Percentiles rank a stretch among this genome's conserved stretches.
Evolutionary conservation across 2,797 vertebrate species (phyloP).

Genomic region (Hapalemur alaotrensis): DNA sequence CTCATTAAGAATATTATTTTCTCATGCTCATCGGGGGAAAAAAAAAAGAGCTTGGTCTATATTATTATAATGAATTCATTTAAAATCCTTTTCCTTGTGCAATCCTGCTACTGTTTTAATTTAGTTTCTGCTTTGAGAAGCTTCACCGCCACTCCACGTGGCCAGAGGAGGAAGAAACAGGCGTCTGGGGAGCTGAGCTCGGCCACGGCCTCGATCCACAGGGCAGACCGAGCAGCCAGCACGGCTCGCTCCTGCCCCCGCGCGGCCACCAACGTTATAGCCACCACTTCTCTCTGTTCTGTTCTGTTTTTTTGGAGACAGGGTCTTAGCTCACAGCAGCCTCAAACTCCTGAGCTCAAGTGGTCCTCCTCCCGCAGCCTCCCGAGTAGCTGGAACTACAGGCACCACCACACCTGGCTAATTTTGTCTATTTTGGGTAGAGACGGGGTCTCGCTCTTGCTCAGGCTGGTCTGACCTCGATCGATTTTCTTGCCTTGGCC

Average conservation of each 20-base stretch:
- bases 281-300: not conserved
- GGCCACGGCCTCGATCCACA: not conserved
- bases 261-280: not conserved
- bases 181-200: rapidly evolving
- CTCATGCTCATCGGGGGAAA: not conserved
- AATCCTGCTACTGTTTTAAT: not conserved
- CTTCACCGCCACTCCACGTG: not conserved
- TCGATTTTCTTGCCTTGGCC: too few relatives aligned
- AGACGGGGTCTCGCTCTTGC: too few relatives aligned
- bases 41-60: not conserved
- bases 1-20: not conserved
- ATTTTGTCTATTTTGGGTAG: too few relatives aligned
- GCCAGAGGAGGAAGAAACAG: not conserved
- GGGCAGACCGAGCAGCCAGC: not conserved
- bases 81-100: not conserved
- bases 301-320: too few relatives aligned
- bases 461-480: too few relatives aligned
- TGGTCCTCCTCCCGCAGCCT: too few relatives aligned
- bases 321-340: too few relatives aligned
- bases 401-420: too few relatives aligned
- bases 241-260: not conserved
- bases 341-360: too few relatives aligned
- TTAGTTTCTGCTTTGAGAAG: not conserved
- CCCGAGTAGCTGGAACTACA: too few relatives aligned
- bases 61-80: not conserved